These are phyloP conservation scores for Epinephelus coioides DNA, from an alignment of 2,797 vertebrate genomes.

Conservation along the genomic window DNA sequence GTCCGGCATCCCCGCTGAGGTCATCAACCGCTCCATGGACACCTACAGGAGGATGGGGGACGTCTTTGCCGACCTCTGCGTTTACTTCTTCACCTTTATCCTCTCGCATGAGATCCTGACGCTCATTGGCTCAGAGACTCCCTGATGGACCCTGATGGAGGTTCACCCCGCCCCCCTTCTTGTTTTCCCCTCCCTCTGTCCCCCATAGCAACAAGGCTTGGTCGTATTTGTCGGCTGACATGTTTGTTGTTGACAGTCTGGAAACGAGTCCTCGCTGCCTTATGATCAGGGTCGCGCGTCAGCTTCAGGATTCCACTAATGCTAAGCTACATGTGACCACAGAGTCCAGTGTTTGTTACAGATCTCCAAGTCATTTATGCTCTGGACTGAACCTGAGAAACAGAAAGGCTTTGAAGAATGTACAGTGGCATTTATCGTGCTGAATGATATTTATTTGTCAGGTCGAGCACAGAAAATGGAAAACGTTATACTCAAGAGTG, in stretches of 20 bases:
- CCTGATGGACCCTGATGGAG: slow-evolving; percentile 37
- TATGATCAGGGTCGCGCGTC: neutral
- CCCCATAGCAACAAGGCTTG: slow-evolving; percentile 48
- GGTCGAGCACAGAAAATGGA: neutral
- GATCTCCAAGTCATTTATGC: slow-evolving; percentile 7
- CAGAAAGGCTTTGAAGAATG: slow-evolving; percentile 6
- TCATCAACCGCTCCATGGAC: slow-evolving; percentile 97
- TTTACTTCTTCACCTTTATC: slow-evolving; percentile 98
- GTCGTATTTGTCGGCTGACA: slow-evolving; percentile 23
- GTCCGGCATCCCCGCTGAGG: slow-evolving; percentile 96
- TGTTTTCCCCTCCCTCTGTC: neutral
- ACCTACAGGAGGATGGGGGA: slow-evolving; percentile 98
- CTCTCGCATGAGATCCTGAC: slow-evolving; percentile 91
- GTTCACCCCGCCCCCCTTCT: neutral
- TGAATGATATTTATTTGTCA: slow-evolving; percentile 28
- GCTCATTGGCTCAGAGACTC: slow-evolving; percentile 87
- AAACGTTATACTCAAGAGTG: neutral
- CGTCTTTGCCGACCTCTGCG: slow-evolving; percentile 96
- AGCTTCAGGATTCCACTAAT: slow-evolving; percentile 30
- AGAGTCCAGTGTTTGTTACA: slow-evolving; percentile 19
- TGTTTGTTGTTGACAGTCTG: slow-evolving; percentile 33
- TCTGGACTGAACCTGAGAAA: slow-evolving; percentile 15
- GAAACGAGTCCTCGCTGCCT: slow-evolving; percentile 36
- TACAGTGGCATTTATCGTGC: neutral
- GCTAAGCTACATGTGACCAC: slow-evolving; percentile 7